Evolutionary conservation across 2,113 vertebrate genomes (phyloP).

Genomic region (Colinus virginianus): DNA sequence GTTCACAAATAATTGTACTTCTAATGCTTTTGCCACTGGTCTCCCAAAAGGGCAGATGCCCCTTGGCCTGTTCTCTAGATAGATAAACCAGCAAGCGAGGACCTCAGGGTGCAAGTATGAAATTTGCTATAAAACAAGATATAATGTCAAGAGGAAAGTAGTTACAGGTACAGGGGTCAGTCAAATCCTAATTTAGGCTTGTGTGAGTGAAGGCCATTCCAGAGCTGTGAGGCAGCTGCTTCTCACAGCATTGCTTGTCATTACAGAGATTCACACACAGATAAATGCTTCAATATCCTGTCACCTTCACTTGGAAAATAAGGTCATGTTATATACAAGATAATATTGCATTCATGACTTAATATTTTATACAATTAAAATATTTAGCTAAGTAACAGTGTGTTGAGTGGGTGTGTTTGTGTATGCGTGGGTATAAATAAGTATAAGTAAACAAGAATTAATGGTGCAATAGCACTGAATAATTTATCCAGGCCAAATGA

Average conservation of each 20-base stretch:
- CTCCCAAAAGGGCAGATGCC: background rate
- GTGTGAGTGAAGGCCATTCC: constrained; percentile 18
- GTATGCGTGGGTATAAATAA: constrained; percentile 31
- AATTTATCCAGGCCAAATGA: constrained; percentile 66
- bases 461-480: constrained; percentile 63
- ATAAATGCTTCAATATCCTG: background rate
- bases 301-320: constrained; percentile 35
- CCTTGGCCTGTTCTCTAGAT: background rate
- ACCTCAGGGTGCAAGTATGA: background rate
- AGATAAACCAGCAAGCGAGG: background rate
- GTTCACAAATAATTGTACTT: background rate
- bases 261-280: constrained; percentile 9
- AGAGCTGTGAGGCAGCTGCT: background rate
- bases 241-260: background rate
- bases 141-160: background rate
- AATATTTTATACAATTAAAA: constrained; percentile 68
- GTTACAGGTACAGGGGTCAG: background rate
- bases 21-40: background rate
- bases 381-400: constrained; percentile 53
- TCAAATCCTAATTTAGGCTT: constrained; percentile 4
- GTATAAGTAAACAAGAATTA: constrained; percentile 70
- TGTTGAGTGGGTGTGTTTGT: background rate
- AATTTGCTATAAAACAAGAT: background rate
- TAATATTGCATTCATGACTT: constrained; percentile 1
- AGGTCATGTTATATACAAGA: background rate